Conservation (phyloP, 1,140 invertebrate genomes). For the Drosophila biarmipes region DNA sequence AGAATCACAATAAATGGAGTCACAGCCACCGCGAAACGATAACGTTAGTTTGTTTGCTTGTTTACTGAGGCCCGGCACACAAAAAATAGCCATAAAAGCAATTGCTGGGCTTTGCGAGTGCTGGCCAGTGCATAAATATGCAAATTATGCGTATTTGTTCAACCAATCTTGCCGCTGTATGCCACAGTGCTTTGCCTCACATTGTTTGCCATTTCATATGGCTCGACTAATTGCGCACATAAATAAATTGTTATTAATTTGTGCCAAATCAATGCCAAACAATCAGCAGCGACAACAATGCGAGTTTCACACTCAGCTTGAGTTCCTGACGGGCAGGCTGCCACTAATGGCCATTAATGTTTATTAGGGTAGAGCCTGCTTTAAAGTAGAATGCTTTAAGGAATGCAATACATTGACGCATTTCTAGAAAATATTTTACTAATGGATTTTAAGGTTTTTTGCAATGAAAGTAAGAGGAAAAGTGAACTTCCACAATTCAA, state of each 20-base stretch:
- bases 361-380: background rate
- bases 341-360: background rate
- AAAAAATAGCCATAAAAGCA: constrained; percentile 33
- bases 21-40: constrained; percentile 41
- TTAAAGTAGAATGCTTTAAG: background rate
- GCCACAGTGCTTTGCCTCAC: constrained; percentile 24
- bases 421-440: no score
- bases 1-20: constrained; percentile 45
- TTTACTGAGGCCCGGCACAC: constrained; percentile 30
- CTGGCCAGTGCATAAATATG: constrained; percentile 53
- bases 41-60: constrained; percentile 53
- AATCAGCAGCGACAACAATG: constrained; percentile 30
- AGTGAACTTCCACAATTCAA: background rate
- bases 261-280: constrained; percentile 57
- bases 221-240: constrained; percentile 62
- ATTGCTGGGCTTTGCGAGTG: constrained; percentile 23
- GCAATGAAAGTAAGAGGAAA: no score
- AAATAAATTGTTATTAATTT: constrained; percentile 80
- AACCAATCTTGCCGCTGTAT: constrained; percentile 44
- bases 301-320: constrained; percentile 23
- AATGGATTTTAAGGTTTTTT: no score
- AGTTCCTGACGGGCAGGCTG: background rate
- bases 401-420: background rate
- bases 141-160: constrained; percentile 56
- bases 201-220: constrained; percentile 51